Evolutionary conservation across 2,113 vertebrate genomes (phyloP), one percentile per base, ranked within the genome.

Genomic region (Anoura caudifer): DNA sequence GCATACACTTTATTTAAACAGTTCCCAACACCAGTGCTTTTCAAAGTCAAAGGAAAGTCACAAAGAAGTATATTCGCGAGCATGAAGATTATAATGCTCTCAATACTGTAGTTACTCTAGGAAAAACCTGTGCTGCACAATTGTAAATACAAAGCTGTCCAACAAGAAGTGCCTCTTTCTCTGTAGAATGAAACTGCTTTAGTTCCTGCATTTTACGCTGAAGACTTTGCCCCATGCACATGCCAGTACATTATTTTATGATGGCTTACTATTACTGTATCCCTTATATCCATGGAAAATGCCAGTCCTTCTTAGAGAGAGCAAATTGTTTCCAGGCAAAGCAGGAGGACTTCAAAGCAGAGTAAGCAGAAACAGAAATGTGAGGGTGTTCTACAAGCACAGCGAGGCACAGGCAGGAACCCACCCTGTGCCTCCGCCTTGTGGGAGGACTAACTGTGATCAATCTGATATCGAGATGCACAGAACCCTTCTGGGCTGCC

Each of bases 261-360:
- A 83, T 87, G 50, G 52, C 38, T 92, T 94, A 63, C 79, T 45
- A 33, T 95, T 61, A 36, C 31, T 36, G 1, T 47, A 43, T 54
- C 81, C 69, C 81, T 88, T 41, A 65, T 33, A 83, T 80, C 72
- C 26, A 11, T 72, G 43, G n/a, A 81, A 80, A 92, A 95, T 81
- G 77, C 59, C 88, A 87, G 1, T 95, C 90, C 89, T 94, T 94
- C 77, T 47, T 52, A 89, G 87, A 83, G n/a, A 88, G 31, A 94
- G 73, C 54, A 95, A 94, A 95, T 91, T 65, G 75, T 59, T 97
- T 96, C 93, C 88, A 92, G 79, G 72, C 50, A 69, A 83, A 85
- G 79, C 90, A 80, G 52, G 12, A 92, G 88, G 47, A 80, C 77
- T 83, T 94, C 94, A 96, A 94, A 92, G 82, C 69, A 67, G 63